These are phyloP conservation scores for Cyanistes caeruleus DNA, from an alignment of 2,113 vertebrate species.

Conservation along the genomic window DNA sequence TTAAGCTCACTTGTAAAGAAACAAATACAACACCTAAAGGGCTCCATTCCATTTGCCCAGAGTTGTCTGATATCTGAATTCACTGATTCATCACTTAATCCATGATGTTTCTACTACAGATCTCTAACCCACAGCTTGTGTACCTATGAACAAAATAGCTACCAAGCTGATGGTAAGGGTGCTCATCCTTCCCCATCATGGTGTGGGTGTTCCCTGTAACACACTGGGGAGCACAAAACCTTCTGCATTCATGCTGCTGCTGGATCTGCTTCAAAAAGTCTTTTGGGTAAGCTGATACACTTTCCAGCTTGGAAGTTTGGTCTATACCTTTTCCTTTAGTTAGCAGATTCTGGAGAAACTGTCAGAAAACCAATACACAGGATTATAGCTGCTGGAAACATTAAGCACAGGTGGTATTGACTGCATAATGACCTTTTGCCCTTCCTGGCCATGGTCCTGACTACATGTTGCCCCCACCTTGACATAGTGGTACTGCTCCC, in stretches of 20 bases:
- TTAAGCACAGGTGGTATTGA: not conserved
- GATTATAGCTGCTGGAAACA: not conserved
- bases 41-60: not conserved
- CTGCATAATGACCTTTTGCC: not conserved
- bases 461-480: fast-evolving
- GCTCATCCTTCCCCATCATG: not conserved
- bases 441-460: not conserved
- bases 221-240: not conserved
- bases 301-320: not conserved
- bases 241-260: not conserved
- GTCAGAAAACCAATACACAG: not conserved
- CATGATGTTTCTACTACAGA: not conserved
- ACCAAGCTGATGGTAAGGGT: fast-evolving
- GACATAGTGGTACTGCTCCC: not conserved
- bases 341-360: not conserved
- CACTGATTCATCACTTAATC: not conserved
- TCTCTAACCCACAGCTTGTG: not conserved
- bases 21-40: not conserved
- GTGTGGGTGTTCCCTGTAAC: not conserved
- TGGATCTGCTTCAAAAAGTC: not conserved
- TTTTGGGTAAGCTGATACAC: not conserved
- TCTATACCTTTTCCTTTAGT: not conserved
- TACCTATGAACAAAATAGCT: not conserved
- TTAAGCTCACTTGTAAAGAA: not conserved
- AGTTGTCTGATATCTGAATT: not conserved